Evolutionary conservation across 1,140 invertebrate species (phyloP).

Genomic region (Neomicropteryx cornuta): DNA sequence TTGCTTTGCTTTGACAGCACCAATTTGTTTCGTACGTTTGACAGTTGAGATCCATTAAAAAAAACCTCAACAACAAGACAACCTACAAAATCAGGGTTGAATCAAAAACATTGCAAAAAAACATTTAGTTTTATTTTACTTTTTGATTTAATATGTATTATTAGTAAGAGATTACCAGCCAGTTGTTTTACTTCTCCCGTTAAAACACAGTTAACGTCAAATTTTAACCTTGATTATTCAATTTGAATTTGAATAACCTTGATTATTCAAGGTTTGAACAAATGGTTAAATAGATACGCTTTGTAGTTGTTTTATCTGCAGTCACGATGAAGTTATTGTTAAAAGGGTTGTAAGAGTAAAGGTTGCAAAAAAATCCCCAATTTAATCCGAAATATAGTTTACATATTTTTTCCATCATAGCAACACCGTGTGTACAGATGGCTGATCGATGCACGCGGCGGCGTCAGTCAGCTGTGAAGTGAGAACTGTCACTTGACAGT

Average conservation of each 20-base stretch:
- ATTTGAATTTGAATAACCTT: background rate
- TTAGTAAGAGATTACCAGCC: background rate
- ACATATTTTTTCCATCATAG: no score
- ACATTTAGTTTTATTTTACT: conserved; percentile 15
- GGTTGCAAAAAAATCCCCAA: no score
- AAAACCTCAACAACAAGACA: background rate
- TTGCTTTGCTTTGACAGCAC: background rate
- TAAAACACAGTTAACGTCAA: background rate
- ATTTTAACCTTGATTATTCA: background rate
- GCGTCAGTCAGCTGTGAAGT: no score
- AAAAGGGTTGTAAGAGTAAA: no score
- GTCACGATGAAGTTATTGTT: background rate
- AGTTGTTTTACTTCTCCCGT: background rate
- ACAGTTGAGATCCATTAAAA: background rate
- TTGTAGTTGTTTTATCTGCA: background rate
- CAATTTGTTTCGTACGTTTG: background rate
- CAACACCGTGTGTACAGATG: no score
- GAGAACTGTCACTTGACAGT: no score
- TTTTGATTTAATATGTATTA: background rate
- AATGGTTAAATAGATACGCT: background rate
- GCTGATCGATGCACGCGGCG: no score
- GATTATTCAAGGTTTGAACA: background rate
- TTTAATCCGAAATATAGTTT: no score
- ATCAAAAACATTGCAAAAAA: background rate
- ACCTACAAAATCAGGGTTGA: background rate